Percentiles rank a stretch among this genome's conserved stretches.
These are phyloP conservation scores for Plecturocebus donacophilus DNA, from an alignment of 2,113 vertebrate genomes.

Conservation along the genomic window DNA sequence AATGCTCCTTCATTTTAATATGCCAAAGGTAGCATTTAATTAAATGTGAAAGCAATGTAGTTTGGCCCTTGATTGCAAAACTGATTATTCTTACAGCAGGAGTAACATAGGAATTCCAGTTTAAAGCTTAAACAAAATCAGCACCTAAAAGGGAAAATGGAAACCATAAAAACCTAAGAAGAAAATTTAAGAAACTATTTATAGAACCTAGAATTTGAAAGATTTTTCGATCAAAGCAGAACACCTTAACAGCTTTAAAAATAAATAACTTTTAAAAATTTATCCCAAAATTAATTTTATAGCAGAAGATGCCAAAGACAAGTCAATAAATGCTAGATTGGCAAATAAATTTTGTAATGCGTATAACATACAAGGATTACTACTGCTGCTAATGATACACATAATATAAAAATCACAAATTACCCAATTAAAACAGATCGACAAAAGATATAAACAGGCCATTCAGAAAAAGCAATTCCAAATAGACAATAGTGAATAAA, in stretches of 20 bases:
- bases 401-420: neutral
- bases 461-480: conserved; percentile 18
- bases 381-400: neutral
- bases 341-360: neutral
- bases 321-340: neutral
- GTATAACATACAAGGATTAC: neutral
- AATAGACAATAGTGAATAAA: neutral
- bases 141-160: neutral
- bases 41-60: neutral
- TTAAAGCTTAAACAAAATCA: neutral
- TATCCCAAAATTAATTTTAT: neutral
- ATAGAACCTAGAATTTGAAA: neutral
- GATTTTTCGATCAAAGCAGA: conserved; percentile 8
- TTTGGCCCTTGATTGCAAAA: conserved; percentile 6
- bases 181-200: neutral
- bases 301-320: neutral
- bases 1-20: conserved; percentile 12
- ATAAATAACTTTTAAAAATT: neutral
- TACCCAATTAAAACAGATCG: neutral
- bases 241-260: neutral
- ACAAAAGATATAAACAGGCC: neutral
- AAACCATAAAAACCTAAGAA: neutral
- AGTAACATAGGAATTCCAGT: neutral
- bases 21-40: neutral
- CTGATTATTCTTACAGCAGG: neutral